phyloP scores from a whole-genome alignment of 2,113 vertebrate genomes.

The Channa maculata region DNA sequence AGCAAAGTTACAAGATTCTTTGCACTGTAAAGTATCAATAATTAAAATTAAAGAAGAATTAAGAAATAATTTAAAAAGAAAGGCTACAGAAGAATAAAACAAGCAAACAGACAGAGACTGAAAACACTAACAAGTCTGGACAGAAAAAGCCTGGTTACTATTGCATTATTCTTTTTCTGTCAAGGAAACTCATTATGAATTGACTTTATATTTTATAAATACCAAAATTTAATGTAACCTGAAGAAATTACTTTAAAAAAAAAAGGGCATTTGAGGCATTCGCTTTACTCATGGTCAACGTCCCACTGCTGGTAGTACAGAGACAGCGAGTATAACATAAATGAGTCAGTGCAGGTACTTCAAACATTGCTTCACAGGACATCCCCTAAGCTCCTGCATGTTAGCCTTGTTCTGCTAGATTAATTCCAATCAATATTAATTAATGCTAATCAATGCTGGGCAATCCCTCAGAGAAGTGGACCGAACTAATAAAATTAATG shows the following conservation, averaged over 20 bases:
- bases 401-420: conserved; percentile 67
- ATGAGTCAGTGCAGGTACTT: conserved; percentile 28
- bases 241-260: too few relatives aligned
- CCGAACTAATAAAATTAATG: conserved; percentile 71
- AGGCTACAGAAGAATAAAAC: neutral
- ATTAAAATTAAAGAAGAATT: neutral
- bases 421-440: conserved; percentile 81
- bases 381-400: conserved; percentile 42
- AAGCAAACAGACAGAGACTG: neutral
- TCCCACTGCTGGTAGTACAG: too few relatives aligned
- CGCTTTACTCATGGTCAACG: too few relatives aligned
- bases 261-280: too few relatives aligned
- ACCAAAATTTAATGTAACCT: too few relatives aligned
- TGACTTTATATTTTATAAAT: too few relatives aligned
- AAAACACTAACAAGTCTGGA: neutral
- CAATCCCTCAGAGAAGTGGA: conserved; percentile 53
- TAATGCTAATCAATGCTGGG: conserved; percentile 74
- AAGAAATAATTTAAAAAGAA: conserved; percentile 5
- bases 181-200: too few relatives aligned
- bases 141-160: neutral
- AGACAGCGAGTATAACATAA: neutral
- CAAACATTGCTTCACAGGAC: conserved; percentile 33
- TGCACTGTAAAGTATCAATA: conserved; percentile 4
- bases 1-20: conserved; percentile 16
- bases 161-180: neutral